A percentile compares a stretch with the other conserved stretches of the same genome.
phyloP scores from a whole-genome alignment of 2,888 invertebrate genomes.

The Linyphia triangularis region DNA sequence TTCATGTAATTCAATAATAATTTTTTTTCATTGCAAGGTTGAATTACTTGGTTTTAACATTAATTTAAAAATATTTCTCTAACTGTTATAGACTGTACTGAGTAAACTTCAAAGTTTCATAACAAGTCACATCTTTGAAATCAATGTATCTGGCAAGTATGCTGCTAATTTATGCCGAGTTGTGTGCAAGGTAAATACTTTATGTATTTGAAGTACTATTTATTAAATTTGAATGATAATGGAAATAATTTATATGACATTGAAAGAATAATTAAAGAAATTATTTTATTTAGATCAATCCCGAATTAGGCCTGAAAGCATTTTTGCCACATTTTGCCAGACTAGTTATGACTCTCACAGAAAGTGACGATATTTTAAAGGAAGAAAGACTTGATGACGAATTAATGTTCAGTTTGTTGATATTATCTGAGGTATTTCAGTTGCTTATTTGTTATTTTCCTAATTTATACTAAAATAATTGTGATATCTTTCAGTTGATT shows the following conservation, averaged over 20 bases:
- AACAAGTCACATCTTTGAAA: constrained; percentile 88
- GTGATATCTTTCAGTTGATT: not conserved
- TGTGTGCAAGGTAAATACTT: constrained; percentile 80
- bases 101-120: constrained; percentile 87
- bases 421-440: constrained; percentile 85
- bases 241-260: not conserved
- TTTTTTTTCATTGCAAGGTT: not conserved
- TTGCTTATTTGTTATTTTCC: not conserved
- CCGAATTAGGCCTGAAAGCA: constrained; percentile 85
- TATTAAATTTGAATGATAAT: not conserved
- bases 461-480: not conserved
- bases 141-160: constrained; percentile 89
- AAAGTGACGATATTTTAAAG: constrained; percentile 84
- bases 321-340: constrained; percentile 87
- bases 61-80: too few species aligned
- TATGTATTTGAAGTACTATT: not conserved
- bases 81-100: constrained; percentile 83
- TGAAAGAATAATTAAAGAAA: not conserved
- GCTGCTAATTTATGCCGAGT: constrained; percentile 86
- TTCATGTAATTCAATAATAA: not conserved
- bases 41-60: not conserved
- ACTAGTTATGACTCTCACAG: constrained; percentile 83
- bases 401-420: constrained; percentile 87
- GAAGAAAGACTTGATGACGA: constrained; percentile 90
- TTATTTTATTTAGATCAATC: constrained; percentile 82